These are phyloP conservation scores for Xyliphius kryptos DNA, from an alignment of 2,113 vertebrate species.

Conservation along the genomic window DNA sequence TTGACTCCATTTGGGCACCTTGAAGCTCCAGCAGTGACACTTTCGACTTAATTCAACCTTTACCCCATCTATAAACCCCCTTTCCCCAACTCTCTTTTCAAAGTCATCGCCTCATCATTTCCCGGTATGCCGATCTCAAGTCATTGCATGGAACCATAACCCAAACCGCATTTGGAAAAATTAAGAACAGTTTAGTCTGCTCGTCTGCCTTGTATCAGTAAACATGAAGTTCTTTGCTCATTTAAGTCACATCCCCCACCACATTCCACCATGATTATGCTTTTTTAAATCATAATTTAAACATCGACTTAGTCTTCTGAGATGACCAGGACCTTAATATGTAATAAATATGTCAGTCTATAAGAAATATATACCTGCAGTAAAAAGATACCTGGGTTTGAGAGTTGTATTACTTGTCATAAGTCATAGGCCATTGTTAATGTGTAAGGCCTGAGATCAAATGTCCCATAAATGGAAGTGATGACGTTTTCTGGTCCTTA, in stretches of 20 bases:
- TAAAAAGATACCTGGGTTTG: no score
- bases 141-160: slow-evolving; percentile 60
- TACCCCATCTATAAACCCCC: slow-evolving; percentile 40
- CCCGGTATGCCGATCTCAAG: slow-evolving; percentile 56
- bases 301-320: slow-evolving; percentile 39
- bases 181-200: slow-evolving; percentile 73
- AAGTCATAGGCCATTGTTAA: no score
- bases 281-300: slow-evolving; percentile 69
- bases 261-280: slow-evolving; percentile 70
- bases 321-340: slow-evolving; percentile 38
- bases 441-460: no score
- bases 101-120: slow-evolving; percentile 61
- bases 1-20: slow-evolving; percentile 60
- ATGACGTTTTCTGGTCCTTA: no score
- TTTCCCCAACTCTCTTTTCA: slow-evolving; percentile 48
- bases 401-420: no score
- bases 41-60: slow-evolving; percentile 64
- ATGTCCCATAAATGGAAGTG: no score
- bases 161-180: slow-evolving; percentile 74
- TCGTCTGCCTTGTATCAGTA: slow-evolving; percentile 72
- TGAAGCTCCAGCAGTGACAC: slow-evolving; percentile 59
- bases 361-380: no score
- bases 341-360: no score
- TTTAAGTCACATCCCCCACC: slow-evolving; percentile 45
- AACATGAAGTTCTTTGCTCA: slow-evolving; percentile 67